Evolutionary conservation across 2,797 vertebrate species (phyloP), one percentile per base, ranked within the genome.

Genomic region (Thunnus albacares): DNA sequence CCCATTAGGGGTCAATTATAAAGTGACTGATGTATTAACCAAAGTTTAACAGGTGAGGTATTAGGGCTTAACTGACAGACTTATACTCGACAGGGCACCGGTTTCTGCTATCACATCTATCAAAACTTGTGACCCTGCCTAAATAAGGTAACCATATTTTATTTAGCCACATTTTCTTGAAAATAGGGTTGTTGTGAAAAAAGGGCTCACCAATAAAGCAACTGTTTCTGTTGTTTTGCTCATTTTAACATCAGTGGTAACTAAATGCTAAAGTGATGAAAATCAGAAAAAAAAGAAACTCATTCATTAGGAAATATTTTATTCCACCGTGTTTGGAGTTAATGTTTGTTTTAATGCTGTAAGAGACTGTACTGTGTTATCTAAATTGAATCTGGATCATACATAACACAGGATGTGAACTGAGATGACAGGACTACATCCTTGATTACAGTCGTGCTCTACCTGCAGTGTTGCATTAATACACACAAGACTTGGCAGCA

Each of bases 371-470:
- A 62, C 12, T 45, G 18, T 20, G 26, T 77, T 80, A 74, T 87
- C 71, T 87, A 61, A 67, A 82, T 70, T 77, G 17, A 41, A 43
- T 51, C 14, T 77, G 43, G 2, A 8, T 52, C 30, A 35, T 53
- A 20, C 68, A 75, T 26, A 12, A n/a, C 20, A 61, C 84, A 89
- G 85, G 91, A 90, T 87, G 75, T 81, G 6, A 61, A 43, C 6
- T 72, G 14, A 57, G 30, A 1, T 65, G 14, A 77, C 30, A 18
- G 11, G 12, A 7, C 51, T 24, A 85, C 80, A 89, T 89, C 88
- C 88, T 87, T 86, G 75, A 84, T 64, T 30, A 56, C n/a, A 6
- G 38, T 69, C 68, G 80, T 62, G 28, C 14, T 66, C 9, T 53
- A 67, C 1, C 4, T 61, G 61, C 62, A 64, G 45, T 13, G 18